Percentiles rank a stretch among this genome's conserved stretches.
phyloP scores from a whole-genome alignment of 2,113 vertebrate species.

The Triplophysa siluroides region DNA sequence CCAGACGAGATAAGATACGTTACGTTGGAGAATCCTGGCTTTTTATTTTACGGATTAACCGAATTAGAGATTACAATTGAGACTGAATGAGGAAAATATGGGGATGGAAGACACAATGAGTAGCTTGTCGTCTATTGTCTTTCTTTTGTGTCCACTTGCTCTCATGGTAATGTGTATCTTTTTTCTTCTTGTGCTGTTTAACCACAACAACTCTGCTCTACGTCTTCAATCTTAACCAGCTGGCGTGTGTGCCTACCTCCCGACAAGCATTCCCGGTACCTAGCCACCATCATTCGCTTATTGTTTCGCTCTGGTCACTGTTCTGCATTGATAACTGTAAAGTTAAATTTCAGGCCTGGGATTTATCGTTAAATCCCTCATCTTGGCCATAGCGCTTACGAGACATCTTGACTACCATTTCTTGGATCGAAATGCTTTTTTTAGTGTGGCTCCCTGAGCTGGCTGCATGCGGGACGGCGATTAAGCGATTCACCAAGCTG shows the following conservation, averaged over 20 bases:
- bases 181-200: slow-evolving; percentile 7
- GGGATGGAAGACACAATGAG: slow-evolving; percentile 33
- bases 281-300: slow-evolving; percentile 29
- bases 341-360: slow-evolving; percentile 39
- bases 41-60: slow-evolving; percentile 58
- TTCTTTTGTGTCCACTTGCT: slow-evolving; percentile 53
- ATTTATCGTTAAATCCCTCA: slow-evolving; percentile 59
- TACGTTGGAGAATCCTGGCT: slow-evolving; percentile 32
- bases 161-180: slow-evolving; percentile 40
- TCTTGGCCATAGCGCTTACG: slow-evolving; percentile 54
- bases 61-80: slow-evolving; percentile 53
- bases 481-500: slow-evolving; percentile 8
- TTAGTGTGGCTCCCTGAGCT: slow-evolving; percentile 45
- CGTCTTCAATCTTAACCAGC: slow-evolving; percentile 58
- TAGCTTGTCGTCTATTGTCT: slow-evolving; percentile 43
- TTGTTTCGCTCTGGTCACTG: slow-evolving; percentile 66
- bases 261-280: slow-evolving; percentile 20
- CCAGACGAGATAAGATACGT: slow-evolving; percentile 14
- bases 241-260: slow-evolving; percentile 35
- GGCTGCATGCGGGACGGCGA: slow-evolving; percentile 55
- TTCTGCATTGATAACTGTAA: slow-evolving; percentile 65
- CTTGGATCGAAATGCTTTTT: not conserved
- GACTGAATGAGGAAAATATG: slow-evolving; percentile 33
- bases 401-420: slow-evolving; percentile 14
- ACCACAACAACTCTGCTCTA: not conserved